phyloP scores from a whole-genome alignment of 53 echinoderm and acorn worm species.

The Echinometra lucunter region DNA sequence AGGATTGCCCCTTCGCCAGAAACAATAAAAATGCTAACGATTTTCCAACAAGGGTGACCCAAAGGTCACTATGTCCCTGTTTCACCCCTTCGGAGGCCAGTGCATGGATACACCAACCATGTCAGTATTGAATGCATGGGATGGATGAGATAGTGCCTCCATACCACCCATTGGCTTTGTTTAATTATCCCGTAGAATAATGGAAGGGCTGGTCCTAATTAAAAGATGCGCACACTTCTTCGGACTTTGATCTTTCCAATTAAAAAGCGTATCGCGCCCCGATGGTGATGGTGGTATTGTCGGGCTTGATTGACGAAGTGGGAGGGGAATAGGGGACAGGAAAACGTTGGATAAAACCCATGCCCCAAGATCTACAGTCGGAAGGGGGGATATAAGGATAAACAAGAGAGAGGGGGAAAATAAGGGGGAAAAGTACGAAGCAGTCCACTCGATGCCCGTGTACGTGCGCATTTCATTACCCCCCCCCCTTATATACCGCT shows the following conservation, averaged over 20 bases:
- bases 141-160: not conserved
- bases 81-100: too few species aligned
- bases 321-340: not conserved
- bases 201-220: constrained; percentile 30
- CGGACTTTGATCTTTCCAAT: constrained; percentile 35
- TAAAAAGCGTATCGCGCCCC: constrained; percentile 1
- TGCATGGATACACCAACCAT: too few species aligned
- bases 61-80: too few species aligned
- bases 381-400: too few species aligned
- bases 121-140: not conserved
- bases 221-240: constrained; percentile 41
- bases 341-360: not conserved
- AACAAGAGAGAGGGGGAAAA: too few species aligned
- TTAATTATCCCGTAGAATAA: constrained; percentile 3
- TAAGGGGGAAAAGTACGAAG: too few species aligned
- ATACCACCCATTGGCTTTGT: constrained; percentile 5
- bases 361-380: too few species aligned
- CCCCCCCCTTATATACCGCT: not conserved
- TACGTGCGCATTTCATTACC: too few species aligned
- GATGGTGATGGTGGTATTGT: not conserved
- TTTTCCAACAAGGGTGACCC: too few species aligned
- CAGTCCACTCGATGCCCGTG: too few species aligned
- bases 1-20: too few species aligned
- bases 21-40: too few species aligned
- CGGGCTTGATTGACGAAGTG: not conserved